Base-by-base conservation (phyloP, 2,113 vertebrate species). In the Psophia crepitans region DNA sequence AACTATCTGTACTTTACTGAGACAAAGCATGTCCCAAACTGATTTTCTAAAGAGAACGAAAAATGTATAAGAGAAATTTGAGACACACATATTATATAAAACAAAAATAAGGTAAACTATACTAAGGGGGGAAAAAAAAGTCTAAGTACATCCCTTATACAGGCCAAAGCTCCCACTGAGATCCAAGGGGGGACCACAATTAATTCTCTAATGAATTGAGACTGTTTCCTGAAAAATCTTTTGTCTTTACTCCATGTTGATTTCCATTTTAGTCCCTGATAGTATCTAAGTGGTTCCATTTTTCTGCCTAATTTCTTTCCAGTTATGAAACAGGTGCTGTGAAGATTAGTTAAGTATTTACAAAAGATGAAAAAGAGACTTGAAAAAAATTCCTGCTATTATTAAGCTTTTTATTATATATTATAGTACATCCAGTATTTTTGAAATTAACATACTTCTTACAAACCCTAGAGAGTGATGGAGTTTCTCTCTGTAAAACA, bases 401-500 rank as follows among this genome's bases (percentile, higher is more conserved):
- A 73, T 22, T 44, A 78, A 66, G 51, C 5, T 87, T 33, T 89
- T 61, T 35, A 74, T 77, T 74, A 83, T n/a, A 51, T 66, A 74
- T 57, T 70, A 75, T 3, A 68, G 33, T 14, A 57, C 49, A 88
- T 49, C 32, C 14, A 1, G 35, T 68, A 82, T 43, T 77, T 79
- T 14, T 76, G 15, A 95, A 90, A 41, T 54, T 65, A 89, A 49
- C 11, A 28, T 17, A 68, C 23, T 84, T 51, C 44, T 66, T 73
- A 61, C 53, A 87, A 81, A 87, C 5, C 49, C 32, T 41, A 85
- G 57, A 82, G 21, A 61, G 70, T 13, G 53, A 89, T n/a, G 44
- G 57, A 64, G 28, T 51, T 95, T 89, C 43, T 46, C 86, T 78
- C 78, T 56, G 35, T 39, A 69, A 94, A 84, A 94, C 30, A 73